Evolutionary conservation across 2,888 invertebrate species (phyloP).

Genomic region (Geophilus truncorum): DNA sequence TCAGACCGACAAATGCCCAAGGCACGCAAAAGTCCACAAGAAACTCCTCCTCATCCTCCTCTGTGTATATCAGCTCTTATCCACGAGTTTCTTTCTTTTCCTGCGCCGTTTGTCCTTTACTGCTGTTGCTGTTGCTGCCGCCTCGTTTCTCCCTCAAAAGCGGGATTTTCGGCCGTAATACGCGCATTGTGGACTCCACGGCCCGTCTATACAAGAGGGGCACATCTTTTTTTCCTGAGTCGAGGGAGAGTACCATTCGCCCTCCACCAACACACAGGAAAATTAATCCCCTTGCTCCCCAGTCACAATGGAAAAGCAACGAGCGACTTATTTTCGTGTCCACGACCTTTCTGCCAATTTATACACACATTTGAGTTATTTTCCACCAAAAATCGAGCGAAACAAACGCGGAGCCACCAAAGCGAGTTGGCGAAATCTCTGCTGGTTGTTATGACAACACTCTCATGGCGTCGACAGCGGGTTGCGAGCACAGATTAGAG

Average conservation of each 20-base stretch:
- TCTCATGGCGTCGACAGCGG: slow-evolving; percentile 22
- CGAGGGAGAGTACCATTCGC: slow-evolving; percentile 21
- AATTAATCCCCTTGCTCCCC: slow-evolving; percentile 21
- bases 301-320: slow-evolving; percentile 12
- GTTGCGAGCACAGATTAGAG: slow-evolving; percentile 10
- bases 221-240: background rate
- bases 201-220: slow-evolving; percentile 27
- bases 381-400: slow-evolving; percentile 1
- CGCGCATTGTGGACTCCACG: slow-evolving; percentile 20
- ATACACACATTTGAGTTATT: background rate
- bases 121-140: slow-evolving; percentile 13
- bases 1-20: slow-evolving; percentile 22
- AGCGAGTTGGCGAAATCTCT: background rate
- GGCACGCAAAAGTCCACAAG: slow-evolving; percentile 14
- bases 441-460: slow-evolving; percentile 8
- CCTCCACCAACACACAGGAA: slow-evolving; percentile 22
- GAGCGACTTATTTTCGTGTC: slow-evolving; percentile 1
- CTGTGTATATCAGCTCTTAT: slow-evolving; percentile 11
- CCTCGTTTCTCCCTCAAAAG: background rate
- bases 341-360: background rate
- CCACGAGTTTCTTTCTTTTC: slow-evolving; percentile 10
- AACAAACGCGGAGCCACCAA: background rate
- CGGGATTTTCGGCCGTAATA: slow-evolving; percentile 24
- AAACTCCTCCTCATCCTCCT: slow-evolving; percentile 11
- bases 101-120: slow-evolving; percentile 9